Percentiles rank a stretch among this genome's conserved stretches.
Evolutionary conservation across 2,113 vertebrate species (phyloP).

Genomic region (Speoplatyrhinus poulsoni): DNA sequence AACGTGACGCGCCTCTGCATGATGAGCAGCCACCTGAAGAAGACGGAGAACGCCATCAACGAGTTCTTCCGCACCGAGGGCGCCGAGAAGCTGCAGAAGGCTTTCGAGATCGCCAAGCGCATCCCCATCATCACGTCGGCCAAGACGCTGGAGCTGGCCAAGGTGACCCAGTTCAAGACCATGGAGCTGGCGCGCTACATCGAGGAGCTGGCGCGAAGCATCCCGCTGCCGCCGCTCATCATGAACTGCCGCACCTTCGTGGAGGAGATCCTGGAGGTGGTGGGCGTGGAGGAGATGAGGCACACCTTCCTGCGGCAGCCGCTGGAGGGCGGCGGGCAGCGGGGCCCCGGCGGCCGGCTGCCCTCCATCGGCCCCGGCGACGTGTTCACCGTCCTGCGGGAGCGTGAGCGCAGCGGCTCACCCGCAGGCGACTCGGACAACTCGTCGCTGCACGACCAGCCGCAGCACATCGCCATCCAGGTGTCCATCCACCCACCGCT

Average conservation of each 20-base stretch:
- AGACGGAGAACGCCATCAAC: slow-evolving; percentile 98
- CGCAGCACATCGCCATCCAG: slow-evolving; percentile 95
- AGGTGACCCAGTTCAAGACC: slow-evolving; percentile 99
- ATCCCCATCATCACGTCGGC: slow-evolving; percentile 98
- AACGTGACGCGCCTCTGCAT: slow-evolving; percentile 97
- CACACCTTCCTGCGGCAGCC: slow-evolving; percentile 88
- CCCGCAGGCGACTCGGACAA: slow-evolving; percentile 88
- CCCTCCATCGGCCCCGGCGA: slow-evolving; percentile 66
- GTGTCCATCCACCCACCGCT: slow-evolving; percentile 90
- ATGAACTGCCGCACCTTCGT: slow-evolving; percentile 99
- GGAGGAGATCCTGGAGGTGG: slow-evolving; percentile 98
- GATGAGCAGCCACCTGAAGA: slow-evolving; percentile 99
- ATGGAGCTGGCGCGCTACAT: slow-evolving; percentile 99
- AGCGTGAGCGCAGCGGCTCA: slow-evolving; percentile 84
- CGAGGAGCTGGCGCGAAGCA: slow-evolving; percentile 94
- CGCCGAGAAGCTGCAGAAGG: slow-evolving; percentile 97
- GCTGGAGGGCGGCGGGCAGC: slow-evolving; percentile 75
- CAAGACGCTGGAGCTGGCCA: slow-evolving; percentile 97
- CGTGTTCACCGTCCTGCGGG: slow-evolving; percentile 84
- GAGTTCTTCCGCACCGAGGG: slow-evolving; percentile 99
- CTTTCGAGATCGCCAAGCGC: slow-evolving; percentile 97
- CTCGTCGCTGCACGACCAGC: slow-evolving; percentile 88
- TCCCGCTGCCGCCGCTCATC: slow-evolving; percentile 96
- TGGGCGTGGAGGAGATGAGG: slow-evolving; percentile 93
- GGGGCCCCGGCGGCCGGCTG: slow-evolving; percentile 51